A percentile compares a stretch with the other conserved stretches of the same genome.
Evolutionary conservation across 92 coral and sea anemone species (phyloP).

Genomic region (Parazoanthus atlanticus): DNA sequence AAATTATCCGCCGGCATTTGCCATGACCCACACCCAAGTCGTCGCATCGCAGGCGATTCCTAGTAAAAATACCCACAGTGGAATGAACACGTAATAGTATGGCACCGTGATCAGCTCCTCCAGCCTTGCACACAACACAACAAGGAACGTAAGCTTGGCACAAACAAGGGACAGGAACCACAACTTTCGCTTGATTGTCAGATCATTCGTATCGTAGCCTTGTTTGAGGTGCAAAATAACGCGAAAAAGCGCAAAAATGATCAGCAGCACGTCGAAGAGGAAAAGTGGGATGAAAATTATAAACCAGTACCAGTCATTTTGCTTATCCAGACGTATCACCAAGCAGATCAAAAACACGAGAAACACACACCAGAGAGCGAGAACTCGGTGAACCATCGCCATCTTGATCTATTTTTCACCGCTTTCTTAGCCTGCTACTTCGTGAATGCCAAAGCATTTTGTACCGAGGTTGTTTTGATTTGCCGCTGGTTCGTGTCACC

Average conservation of each 20-base stretch:
- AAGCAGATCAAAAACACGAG: slow-evolving; percentile 82
- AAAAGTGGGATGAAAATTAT: slow-evolving; percentile 85
- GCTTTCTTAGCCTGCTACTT: background rate
- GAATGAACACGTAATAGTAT: slow-evolving; percentile 85
- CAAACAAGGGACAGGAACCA: slow-evolving; percentile 82
- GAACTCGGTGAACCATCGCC: slow-evolving; percentile 79
- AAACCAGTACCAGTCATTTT: slow-evolving; percentile 90
- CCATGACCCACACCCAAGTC: slow-evolving; percentile 68
- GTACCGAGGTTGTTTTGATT: background rate
- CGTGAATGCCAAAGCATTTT: background rate
- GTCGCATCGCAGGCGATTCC: slow-evolving; percentile 76
- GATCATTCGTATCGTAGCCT: slow-evolving; percentile 64
- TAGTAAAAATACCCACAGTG: slow-evolving; percentile 81
- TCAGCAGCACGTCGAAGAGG: slow-evolving; percentile 68
- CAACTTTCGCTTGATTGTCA: slow-evolving; percentile 67
- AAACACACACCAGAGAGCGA: slow-evolving; percentile 84
- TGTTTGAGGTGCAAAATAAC: slow-evolving; percentile 75
- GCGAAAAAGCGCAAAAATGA: slow-evolving; percentile 66
- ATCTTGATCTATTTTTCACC: slow-evolving; percentile 24
- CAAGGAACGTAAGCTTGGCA: slow-evolving; percentile 74
- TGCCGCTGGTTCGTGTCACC: slow-evolving; percentile 38
- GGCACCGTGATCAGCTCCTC: slow-evolving; percentile 73
- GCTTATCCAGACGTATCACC: slow-evolving; percentile 82
- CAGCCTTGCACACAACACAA: slow-evolving; percentile 82
- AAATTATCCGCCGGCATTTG: slow-evolving; percentile 47